These are phyloP conservation scores for Clarias gariepinus DNA, from an alignment of 2,113 vertebrate genomes.

Conservation along the genomic window DNA sequence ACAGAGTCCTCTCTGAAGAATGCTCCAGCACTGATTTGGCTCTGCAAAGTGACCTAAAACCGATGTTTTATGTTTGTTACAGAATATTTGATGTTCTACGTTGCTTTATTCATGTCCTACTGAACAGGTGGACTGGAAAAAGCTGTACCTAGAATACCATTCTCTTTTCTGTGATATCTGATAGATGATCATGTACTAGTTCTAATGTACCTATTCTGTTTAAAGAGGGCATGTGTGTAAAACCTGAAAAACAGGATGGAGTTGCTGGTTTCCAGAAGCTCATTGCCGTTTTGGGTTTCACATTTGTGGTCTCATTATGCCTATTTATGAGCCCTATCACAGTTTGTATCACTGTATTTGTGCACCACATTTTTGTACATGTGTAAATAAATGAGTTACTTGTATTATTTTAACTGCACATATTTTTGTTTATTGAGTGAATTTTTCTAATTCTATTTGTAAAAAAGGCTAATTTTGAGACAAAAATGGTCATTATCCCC, in stretches of 20 bases:
- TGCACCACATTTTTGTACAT: conserved; percentile 75
- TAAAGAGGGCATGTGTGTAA: conserved; percentile 2
- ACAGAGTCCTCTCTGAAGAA: not conserved
- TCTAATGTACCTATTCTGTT: conserved; percentile 16
- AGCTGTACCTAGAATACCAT: conserved; percentile 3
- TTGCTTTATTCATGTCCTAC: conserved; percentile 9
- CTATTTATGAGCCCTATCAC: conserved; percentile 66
- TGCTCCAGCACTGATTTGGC: conserved; percentile 47
- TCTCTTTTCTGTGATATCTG: conserved; percentile 14
- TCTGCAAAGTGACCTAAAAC: conserved; percentile 23
- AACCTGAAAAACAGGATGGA: not conserved
- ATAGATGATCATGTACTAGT: conserved; percentile 10
- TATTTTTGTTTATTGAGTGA: conserved; percentile 16
- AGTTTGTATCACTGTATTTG: conserved; percentile 82
- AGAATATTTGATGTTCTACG: conserved; percentile 14
- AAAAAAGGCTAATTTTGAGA: not conserved
- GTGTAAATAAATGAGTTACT: conserved; percentile 93
- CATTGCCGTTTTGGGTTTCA: conserved; percentile 24
- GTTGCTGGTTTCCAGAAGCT: conserved; percentile 7
- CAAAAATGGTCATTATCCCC: not conserved
- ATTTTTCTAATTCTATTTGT: not conserved
- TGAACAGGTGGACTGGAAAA: conserved; percentile 4
- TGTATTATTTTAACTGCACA: conserved; percentile 62
- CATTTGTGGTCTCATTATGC: conserved; percentile 64
- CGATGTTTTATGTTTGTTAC: conserved; percentile 8